Conservation (phyloP, 2,113 vertebrate genomes). For the Jacana jacana region DNA sequence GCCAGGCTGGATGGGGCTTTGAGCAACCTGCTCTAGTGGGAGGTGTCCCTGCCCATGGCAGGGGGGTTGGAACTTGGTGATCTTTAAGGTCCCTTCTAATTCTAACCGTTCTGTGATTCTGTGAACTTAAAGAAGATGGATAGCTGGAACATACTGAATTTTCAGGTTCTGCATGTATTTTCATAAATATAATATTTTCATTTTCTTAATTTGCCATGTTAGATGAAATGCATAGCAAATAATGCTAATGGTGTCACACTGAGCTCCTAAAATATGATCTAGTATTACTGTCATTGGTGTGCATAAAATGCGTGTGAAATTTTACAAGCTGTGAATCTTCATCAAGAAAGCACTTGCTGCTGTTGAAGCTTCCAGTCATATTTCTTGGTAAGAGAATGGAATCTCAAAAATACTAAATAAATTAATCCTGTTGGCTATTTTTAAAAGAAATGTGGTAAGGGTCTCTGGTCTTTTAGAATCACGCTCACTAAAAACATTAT, state of each 20-base stretch:
- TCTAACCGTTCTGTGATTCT: too few species aligned
- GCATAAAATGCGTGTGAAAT: background rate
- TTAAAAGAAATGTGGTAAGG: background rate
- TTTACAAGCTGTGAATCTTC: background rate
- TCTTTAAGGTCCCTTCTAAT: too few species aligned
- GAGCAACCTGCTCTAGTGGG: too few species aligned
- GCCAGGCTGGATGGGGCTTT: too few species aligned
- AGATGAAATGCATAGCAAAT: background rate
- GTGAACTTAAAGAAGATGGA: background rate
- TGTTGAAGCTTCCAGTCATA: background rate
- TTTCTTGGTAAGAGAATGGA: background rate
- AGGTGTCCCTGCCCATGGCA: too few species aligned
- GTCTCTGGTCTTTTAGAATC: background rate
- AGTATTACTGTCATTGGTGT: background rate
- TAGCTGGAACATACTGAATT: background rate
- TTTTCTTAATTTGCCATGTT: background rate
- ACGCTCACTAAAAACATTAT: background rate
- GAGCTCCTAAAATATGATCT: background rate
- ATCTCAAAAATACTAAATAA: background rate
- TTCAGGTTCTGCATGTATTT: background rate
- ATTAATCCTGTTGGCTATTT: fast-evolving
- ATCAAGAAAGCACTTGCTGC: background rate
- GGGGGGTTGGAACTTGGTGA: too few species aligned
- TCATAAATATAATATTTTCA: background rate
- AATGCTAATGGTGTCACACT: background rate